These are phyloP conservation scores for Malthinus flaveolus DNA, from an alignment of 2,888 invertebrate genomes.

Conservation along the genomic window DNA sequence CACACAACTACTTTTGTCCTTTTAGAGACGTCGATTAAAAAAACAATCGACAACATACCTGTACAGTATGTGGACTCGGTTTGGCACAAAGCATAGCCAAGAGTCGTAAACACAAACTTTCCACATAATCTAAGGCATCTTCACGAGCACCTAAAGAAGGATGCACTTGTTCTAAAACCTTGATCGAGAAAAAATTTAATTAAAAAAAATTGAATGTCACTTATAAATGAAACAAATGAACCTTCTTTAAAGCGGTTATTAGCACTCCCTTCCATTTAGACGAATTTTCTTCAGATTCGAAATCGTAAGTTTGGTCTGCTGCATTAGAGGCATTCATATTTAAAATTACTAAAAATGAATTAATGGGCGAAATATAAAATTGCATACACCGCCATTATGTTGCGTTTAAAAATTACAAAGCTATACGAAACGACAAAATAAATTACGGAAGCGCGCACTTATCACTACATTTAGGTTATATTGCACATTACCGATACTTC, in stretches of 20 bases:
- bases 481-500: constrained; percentile 40
- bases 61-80: constrained; percentile 80
- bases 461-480: constrained; percentile 42
- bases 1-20: not conserved
- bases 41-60: constrained; percentile 53
- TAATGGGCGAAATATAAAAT: constrained; percentile 34
- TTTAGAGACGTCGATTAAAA: not conserved
- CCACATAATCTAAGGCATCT: constrained; percentile 91
- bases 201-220: constrained; percentile 1
- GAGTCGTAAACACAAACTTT: constrained; percentile 85
- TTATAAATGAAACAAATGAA: constrained; percentile 50
- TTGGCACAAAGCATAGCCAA: constrained; percentile 86
- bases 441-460: constrained; percentile 33
- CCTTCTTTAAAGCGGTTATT: constrained; percentile 84
- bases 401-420: constrained; percentile 24
- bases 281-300: constrained; percentile 85
- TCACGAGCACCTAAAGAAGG: constrained; percentile 83
- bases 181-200: constrained; percentile 31
- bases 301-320: constrained; percentile 71
- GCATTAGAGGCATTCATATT: constrained; percentile 56
- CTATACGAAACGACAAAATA: constrained; percentile 37
- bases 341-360: constrained; percentile 24
- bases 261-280: constrained; percentile 93
- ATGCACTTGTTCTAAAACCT: constrained; percentile 92
- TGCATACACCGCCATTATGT: constrained; percentile 41